Evolutionary conservation across 1,140 invertebrate species (phyloP).

Genomic region (Micrasema longulum): DNA sequence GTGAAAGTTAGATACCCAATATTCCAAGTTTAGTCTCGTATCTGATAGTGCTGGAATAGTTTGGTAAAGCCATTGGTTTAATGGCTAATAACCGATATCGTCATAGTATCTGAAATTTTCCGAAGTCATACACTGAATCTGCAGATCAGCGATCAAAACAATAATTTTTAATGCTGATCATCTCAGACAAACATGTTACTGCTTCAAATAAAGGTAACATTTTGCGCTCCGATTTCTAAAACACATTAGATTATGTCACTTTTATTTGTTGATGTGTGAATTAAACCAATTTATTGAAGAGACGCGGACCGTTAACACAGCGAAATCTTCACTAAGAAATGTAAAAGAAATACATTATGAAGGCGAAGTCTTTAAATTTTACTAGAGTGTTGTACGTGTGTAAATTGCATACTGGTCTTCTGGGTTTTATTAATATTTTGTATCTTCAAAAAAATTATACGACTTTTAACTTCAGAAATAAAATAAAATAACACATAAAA

Average conservation of each 20-base stretch:
- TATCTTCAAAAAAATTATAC: too few species aligned
- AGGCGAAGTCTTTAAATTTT: too few species aligned
- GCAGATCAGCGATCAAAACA: slow-evolving; percentile 17
- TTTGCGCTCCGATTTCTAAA: too few species aligned
- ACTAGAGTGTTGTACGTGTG: too few species aligned
- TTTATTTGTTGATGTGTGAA: slow-evolving; percentile 35
- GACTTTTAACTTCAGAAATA: too few species aligned
- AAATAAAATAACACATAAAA: too few species aligned
- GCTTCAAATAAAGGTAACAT: neutral
- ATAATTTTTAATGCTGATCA: slow-evolving; percentile 24
- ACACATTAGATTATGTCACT: too few species aligned
- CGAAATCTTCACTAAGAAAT: too few species aligned
- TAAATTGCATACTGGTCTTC: too few species aligned
- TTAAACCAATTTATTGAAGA: neutral
- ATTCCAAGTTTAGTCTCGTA: slow-evolving; percentile 37
- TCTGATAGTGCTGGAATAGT: slow-evolving; percentile 12
- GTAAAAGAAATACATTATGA: too few species aligned
- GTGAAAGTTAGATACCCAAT: slow-evolving; percentile 48
- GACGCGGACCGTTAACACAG: too few species aligned
- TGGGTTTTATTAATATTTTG: too few species aligned
- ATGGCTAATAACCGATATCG: slow-evolving; percentile 54
- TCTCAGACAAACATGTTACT: slow-evolving; percentile 6
- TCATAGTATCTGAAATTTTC: slow-evolving; percentile 49
- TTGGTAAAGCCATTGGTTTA: slow-evolving; percentile 52
- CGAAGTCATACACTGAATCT: slow-evolving; percentile 1